Base-by-base conservation (phyloP, 1,140 invertebrate species). In the Platyscapa corneri region DNA sequence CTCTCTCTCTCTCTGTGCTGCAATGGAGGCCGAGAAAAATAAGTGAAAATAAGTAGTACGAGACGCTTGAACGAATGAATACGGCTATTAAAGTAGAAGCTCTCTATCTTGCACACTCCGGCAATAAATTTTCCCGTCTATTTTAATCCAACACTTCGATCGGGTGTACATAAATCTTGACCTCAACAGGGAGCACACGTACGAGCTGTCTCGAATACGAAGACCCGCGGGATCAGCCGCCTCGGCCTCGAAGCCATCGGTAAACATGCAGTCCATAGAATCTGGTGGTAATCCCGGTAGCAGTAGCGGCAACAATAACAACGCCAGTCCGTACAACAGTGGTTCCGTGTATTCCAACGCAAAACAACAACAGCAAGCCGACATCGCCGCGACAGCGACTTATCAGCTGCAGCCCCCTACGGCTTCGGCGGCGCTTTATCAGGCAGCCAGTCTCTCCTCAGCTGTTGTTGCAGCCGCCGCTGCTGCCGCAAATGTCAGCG, bases 191-290 rank as follows among this genome's bases (percentile, higher is more conserved):
- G 97, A 98, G 86, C 95, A 97, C 89, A 95, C 95, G 0, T 98
- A 98, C 90, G 97, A 97, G 87, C 94, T 98, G n/a, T 96, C 97
- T 88, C 95, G 96, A 89, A 97, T 98, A 87, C 93, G 96, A 82
- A 94, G 95, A 83, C 90, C 89, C 0, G 86, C 89, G 56, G 89
- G 89, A 88, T 88, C 0, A 88, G 46, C 37, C 83, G 85, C 88
- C 90, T 83, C 84, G 87, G n/a, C 77, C 39, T 67, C 84, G 39
- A 79, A 82, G 23, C 49, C 65, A 32, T 16, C 80, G 37, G 37
- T 5, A n/a, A 56, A 53, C 39, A 1, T 56, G 5, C 81, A 72
- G n/a, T 56, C 46, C 18, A 79, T 81, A 49, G 75, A 84, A 37
- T 42, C 81, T 86, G 34, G 42, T 56, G 30, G 16, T 81, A 84